Conservation (phyloP, 2,888 invertebrate species). For the Escarpia spicata region DNA sequence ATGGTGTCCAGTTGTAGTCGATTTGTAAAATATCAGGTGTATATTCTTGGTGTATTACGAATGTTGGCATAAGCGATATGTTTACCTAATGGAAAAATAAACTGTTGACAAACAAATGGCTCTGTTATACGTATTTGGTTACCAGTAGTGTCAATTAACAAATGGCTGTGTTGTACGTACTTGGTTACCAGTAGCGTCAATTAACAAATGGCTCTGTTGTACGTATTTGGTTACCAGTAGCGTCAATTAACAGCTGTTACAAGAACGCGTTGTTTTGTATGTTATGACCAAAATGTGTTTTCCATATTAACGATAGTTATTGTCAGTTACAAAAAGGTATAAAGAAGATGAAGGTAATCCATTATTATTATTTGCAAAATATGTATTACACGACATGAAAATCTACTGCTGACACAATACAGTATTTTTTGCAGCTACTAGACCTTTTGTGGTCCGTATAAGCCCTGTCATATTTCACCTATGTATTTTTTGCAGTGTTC, state of each 20-base stretch:
- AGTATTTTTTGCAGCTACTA: no score
- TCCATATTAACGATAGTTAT: not conserved
- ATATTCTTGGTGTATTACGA: not conserved
- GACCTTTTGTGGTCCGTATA: no score
- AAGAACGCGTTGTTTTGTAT: not conserved
- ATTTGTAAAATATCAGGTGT: slow-evolving; percentile 16
- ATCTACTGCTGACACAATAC: no score
- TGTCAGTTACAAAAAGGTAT: not conserved
- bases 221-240: no score
- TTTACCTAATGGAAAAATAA: not conserved
- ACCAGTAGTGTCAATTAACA: not conserved
- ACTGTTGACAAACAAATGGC: not conserved
- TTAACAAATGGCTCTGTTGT: no score
- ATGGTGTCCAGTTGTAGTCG: not conserved
- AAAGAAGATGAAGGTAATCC: not conserved
- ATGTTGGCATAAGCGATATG: slow-evolving; percentile 11
- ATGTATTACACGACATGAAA: not conserved
- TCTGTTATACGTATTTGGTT: not conserved
- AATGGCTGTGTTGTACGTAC: not conserved
- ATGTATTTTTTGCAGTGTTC: no score
- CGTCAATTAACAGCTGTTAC: not conserved
- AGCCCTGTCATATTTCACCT: no score
- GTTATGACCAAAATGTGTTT: not conserved
- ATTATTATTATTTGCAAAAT: not conserved
- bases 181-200: not conserved